Evolutionary conservation across 2,888 invertebrate species (phyloP).

Genomic region (Drosophila mayaguana): DNA sequence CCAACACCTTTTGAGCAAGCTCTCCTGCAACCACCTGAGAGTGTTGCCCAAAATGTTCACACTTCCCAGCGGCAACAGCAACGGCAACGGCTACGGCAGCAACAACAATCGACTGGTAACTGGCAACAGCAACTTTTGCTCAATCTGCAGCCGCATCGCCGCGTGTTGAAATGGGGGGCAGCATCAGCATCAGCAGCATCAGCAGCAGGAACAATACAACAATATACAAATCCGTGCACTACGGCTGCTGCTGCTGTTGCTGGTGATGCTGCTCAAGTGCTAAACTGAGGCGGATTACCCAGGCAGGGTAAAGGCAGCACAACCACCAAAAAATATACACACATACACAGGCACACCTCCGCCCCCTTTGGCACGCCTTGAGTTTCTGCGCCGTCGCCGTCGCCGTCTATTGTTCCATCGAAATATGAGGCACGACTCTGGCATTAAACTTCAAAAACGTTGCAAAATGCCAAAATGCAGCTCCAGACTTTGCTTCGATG

Average conservation of each 20-base stretch:
- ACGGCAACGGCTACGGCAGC: constrained; percentile 26
- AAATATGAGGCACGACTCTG: constrained; percentile 81
- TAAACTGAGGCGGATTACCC: constrained; percentile 81
- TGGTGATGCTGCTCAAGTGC: constrained; percentile 73
- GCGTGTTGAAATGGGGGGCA: constrained; percentile 65
- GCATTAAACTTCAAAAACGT: constrained; percentile 80
- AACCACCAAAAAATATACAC: constrained; percentile 57
- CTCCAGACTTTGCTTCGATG: constrained; percentile 65
- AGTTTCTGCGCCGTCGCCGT: constrained; percentile 40
- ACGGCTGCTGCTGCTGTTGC: constrained; percentile 14
- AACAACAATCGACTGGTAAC: constrained; percentile 40
- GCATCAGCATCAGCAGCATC: constrained; percentile 21
- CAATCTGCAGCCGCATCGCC: constrained; percentile 71
- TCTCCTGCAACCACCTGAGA: constrained; percentile 66
- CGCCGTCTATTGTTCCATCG: constrained; percentile 75
- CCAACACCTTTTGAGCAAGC: constrained; percentile 76
- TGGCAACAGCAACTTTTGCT: constrained; percentile 67
- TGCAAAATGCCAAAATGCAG: constrained; percentile 80
- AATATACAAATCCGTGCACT: constrained; percentile 58
- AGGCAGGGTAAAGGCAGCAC: constrained; percentile 61
- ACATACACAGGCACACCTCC: constrained; percentile 56
- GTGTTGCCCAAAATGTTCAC: constrained; percentile 79
- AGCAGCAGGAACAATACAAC: constrained; percentile 48
- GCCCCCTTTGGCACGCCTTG: constrained; percentile 74
- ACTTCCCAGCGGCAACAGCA: constrained; percentile 70